These are phyloP conservation scores for Lepidochitona cinerea DNA, from an alignment of 2,888 invertebrate genomes.

Conservation along the genomic window DNA sequence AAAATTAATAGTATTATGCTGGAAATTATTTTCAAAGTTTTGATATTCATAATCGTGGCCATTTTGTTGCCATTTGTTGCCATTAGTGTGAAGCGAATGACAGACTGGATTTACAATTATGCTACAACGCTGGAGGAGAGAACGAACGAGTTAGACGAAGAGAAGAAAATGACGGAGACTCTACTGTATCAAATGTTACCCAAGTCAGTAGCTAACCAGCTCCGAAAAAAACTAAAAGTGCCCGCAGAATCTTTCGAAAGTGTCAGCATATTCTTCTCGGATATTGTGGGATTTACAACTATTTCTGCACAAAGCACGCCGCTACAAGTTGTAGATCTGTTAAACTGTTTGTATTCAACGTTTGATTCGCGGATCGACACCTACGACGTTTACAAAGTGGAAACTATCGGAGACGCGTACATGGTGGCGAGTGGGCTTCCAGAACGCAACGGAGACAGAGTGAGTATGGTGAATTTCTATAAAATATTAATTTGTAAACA, in stretches of 20 bases:
- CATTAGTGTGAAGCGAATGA: constrained; percentile 31
- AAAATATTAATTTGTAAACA: too few species aligned
- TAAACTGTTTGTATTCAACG: constrained; percentile 52
- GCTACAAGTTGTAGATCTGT: constrained; percentile 49
- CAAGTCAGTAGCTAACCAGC: constrained; percentile 33
- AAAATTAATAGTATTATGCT: not conserved
- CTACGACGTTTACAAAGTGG: constrained; percentile 55
- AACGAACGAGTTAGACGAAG: constrained; percentile 7
- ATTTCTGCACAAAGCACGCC: constrained; percentile 37
- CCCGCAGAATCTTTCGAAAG: constrained; percentile 37
- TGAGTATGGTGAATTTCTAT: constrained; percentile 12
- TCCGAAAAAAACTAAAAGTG: constrained; percentile 31
- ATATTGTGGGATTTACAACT: constrained; percentile 43
- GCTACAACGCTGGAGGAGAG: constrained; percentile 20
- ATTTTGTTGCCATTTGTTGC: constrained; percentile 12
- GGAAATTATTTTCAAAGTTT: not conserved
- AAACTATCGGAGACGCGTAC: constrained; percentile 33
- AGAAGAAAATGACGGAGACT: constrained; percentile 10
- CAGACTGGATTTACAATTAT: constrained; percentile 34
- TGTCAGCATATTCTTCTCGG: constrained; percentile 41
- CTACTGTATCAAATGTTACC: constrained; percentile 19
- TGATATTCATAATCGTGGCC: constrained; percentile 15
- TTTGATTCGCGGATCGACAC: constrained; percentile 54
- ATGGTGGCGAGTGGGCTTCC: constrained; percentile 61
- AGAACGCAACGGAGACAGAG: constrained; percentile 42